Evolutionary conservation across 2,797 vertebrate genomes (phyloP).

Genomic region (Catostomus latipinnis): DNA sequence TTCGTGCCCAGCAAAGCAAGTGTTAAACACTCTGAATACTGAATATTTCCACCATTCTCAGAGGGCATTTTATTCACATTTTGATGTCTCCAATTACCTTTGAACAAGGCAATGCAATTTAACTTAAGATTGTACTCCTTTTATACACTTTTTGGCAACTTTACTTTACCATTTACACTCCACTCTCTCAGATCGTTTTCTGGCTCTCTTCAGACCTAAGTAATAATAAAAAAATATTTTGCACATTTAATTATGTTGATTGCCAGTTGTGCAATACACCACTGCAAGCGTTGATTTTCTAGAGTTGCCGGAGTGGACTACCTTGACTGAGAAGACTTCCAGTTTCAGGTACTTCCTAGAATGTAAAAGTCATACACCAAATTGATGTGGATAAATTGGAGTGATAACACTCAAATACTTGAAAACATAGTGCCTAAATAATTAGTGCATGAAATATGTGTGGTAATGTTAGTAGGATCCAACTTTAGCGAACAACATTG

Average conservation of each 20-base stretch:
- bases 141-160: no score
- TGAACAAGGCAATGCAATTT: no score
- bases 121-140: no score
- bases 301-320: conserved; percentile 17
- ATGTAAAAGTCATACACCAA: not conserved
- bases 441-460: no score
- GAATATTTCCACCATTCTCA: not conserved
- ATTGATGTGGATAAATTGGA: no score
- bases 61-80: no score
- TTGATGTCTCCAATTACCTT: no score
- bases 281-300: conserved; percentile 51
- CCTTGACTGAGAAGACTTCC: not conserved
- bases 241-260: conserved; percentile 69
- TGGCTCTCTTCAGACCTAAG: conserved; percentile 36
- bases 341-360: conserved; percentile 12
- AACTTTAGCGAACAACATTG: no score
- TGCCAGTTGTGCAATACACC: conserved; percentile 57
- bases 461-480: no score
- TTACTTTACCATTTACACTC: not conserved
- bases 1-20: not conserved
- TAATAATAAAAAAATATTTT: no score
- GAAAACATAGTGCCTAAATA: no score
- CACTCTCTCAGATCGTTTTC: conserved; percentile 54
- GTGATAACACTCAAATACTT: no score
- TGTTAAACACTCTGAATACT: not conserved